Conservation (phyloP, 2,113 vertebrate genomes). For the Alexandromys fortis region DNA sequence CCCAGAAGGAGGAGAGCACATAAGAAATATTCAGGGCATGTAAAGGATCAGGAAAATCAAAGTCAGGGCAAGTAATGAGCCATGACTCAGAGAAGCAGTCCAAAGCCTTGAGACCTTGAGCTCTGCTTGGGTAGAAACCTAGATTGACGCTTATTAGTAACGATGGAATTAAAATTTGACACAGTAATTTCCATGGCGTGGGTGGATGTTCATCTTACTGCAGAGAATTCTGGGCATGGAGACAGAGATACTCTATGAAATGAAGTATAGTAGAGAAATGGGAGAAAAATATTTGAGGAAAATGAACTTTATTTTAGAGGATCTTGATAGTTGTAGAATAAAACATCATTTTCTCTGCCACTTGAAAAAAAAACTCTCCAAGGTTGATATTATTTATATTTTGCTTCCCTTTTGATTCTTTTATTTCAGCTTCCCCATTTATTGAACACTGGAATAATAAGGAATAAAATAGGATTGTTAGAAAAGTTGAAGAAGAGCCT, state of each 20-base stretch:
- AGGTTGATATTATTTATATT: neutral
- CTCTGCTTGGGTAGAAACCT: neutral
- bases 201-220: neutral
- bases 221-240: neutral
- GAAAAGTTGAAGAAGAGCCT: neutral
- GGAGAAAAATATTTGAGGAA: conserved; percentile 15
- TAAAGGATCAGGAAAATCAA: neutral
- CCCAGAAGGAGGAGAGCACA: neutral
- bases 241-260: neutral
- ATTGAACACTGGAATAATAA: neutral
- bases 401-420: neutral
- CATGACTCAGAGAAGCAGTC: too few species aligned
- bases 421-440: neutral
- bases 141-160: conserved; percentile 12
- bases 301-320: neutral
- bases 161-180: neutral
- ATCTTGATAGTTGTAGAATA: neutral
- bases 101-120: neutral
- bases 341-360: neutral
- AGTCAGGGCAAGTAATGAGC: neutral
- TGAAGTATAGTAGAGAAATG: neutral
- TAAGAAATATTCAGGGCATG: neutral
- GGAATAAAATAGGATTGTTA: neutral
- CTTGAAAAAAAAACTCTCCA: neutral
- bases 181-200: conserved; percentile 11